phyloP scores from a whole-genome alignment of 2,113 vertebrate species.

The Bos indicus region DNA sequence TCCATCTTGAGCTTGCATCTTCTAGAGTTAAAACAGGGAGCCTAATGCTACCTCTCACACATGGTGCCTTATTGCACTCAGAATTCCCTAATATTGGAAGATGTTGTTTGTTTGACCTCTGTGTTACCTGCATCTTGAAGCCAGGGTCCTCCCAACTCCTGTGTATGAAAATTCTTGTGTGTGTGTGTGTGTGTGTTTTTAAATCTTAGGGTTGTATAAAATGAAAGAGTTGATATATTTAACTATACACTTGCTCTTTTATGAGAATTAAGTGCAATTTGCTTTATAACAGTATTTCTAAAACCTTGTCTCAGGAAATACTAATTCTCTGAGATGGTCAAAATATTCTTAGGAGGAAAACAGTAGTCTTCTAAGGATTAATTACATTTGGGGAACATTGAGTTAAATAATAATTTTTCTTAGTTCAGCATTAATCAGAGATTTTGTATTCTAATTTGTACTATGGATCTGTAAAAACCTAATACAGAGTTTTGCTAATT shows the following conservation, averaged over 20 bases:
- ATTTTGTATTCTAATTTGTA: neutral
- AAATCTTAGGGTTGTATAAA: neutral
- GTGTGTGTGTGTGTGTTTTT: too few species aligned
- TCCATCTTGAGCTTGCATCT: neutral
- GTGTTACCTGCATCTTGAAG: neutral
- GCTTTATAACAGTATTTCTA: neutral
- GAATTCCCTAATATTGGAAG: neutral
- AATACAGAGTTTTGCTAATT: neutral
- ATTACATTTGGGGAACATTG: neutral
- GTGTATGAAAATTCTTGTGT: neutral
- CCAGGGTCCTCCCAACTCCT: neutral
- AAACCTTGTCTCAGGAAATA: neutral
- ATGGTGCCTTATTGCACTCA: neutral
- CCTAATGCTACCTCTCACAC: neutral
- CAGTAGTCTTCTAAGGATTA: neutral
- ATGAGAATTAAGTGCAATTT: constrained; percentile 21
- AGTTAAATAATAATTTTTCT: neutral
- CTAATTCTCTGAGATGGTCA: neutral
- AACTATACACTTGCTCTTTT: neutral
- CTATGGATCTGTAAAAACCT: neutral
- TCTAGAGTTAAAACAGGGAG: neutral
- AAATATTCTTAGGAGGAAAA: neutral
- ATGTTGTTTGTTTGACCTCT: neutral
- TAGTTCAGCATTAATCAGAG: neutral
- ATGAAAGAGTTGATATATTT: neutral